Base-by-base conservation (phyloP, 2,797 vertebrate species). In the Alectoris magna region DNA sequence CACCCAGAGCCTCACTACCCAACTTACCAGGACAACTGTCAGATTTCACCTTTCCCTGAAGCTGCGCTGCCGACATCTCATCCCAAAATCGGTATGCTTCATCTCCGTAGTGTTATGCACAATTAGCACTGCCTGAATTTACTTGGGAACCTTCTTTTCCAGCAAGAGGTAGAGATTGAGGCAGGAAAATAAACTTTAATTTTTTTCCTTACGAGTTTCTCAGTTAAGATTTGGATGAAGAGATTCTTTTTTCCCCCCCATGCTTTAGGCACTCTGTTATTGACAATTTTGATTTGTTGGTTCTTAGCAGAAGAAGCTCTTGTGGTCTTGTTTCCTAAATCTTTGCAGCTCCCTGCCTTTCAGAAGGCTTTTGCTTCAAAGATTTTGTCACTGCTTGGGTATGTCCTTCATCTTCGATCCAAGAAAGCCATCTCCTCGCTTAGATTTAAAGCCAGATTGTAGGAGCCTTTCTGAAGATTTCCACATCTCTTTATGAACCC, bases 1-100 rank as follows among this genome's bases (percentile, higher is more conserved):
- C 97, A 97, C 64, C 97, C 97, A 2, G 97, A 98, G 41, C 97
- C 98, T 31, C 98, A 98, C 91, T 98, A 98, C 53, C 97, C 98
- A 0, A 96, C 96, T 39, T 98, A 97, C 72, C 97, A 98, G 94
- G 97, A 98, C 93, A 97, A 97, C 96, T 98, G 98, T 62, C 98
- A 97, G 84, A 97, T 98, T 2, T 95, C 98, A 0, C 95, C 98
- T 0, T 98, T 98, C 10, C 98, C 98, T 2, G 98, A 98, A 68
- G 98, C 98, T 6, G 98, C 98, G 0, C n/a, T 98, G 91, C 98
- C 98, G 2, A 98, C 98, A 0, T 89, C 98, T 39, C 98, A 98
- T 24, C 98, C 97, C 87, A 98, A 98, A 87, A 97, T 98, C 0
- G 98, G 98, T 98, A 89, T 1, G 97, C 92, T 15, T 38, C 34